Percentiles rank a stretch among this genome's conserved stretches.
These are phyloP conservation scores for Scaptodrosophila latifasciaeformis DNA, from an alignment of 2,888 invertebrate genomes.

Conservation along the genomic window DNA sequence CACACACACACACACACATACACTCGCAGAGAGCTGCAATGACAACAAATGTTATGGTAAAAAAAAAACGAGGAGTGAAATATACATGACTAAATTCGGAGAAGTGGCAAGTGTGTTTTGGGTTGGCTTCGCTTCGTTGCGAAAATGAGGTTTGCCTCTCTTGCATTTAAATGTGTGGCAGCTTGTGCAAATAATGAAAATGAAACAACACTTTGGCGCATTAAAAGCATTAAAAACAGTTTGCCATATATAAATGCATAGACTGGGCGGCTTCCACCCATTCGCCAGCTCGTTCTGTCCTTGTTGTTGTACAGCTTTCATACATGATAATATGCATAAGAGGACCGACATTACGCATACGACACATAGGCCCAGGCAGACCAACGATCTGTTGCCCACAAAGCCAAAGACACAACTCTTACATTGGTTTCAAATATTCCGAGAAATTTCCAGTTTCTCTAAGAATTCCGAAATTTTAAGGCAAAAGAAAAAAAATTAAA, in stretches of 20 bases:
- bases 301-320: too few species aligned
- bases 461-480: too few species aligned
- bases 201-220: slow-evolving; percentile 68
- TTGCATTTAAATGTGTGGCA: slow-evolving; percentile 65
- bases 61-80: too few species aligned
- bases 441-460: too few species aligned
- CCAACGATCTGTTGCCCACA: neutral
- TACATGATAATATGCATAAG: slow-evolving; percentile 50
- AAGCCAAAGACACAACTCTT: neutral
- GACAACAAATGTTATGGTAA: slow-evolving; percentile 24
- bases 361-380: slow-evolving; percentile 36
- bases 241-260: slow-evolving; percentile 57
- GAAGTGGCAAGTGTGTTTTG: neutral
- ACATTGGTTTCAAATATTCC: too few species aligned
- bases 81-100: neutral
- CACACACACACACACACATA: slow-evolving; percentile 5
- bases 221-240: slow-evolving; percentile 69
- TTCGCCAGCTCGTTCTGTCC: too few species aligned
- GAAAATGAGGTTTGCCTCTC: slow-evolving; percentile 6
- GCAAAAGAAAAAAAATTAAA: too few species aligned
- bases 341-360: slow-evolving; percentile 41
- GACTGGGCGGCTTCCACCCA: too few species aligned
- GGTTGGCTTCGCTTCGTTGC: neutral
- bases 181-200: slow-evolving; percentile 67
- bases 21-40: neutral